These are phyloP conservation scores for Drosophila infuscata DNA, from an alignment of 2,888 invertebrate species.

Conservation along the genomic window DNA sequence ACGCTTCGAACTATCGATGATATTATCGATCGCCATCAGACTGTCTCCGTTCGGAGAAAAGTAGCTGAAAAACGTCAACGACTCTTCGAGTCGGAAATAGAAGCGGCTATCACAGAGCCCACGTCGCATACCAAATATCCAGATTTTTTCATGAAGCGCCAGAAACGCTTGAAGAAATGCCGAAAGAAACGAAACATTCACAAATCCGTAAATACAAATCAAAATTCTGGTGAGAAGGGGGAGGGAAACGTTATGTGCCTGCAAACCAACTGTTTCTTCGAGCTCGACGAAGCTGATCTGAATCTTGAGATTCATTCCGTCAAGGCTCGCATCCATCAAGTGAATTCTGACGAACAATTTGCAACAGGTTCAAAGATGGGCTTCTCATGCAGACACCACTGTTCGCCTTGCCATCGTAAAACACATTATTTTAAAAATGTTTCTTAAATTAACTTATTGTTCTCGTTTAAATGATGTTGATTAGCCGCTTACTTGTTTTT, in stretches of 20 bases:
- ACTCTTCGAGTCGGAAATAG: slow-evolving; percentile 57
- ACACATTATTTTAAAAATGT: slow-evolving; percentile 3
- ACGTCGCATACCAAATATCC: slow-evolving; percentile 9
- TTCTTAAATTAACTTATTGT: neutral
- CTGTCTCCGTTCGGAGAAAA: slow-evolving; percentile 24
- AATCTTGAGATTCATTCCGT: neutral
- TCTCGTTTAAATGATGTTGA: neutral
- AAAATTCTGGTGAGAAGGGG: neutral
- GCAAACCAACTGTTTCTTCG: slow-evolving; percentile 14
- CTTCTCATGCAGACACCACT: slow-evolving; percentile 3
- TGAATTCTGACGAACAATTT: slow-evolving; percentile 2
- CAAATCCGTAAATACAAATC: neutral
- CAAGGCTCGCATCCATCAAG: slow-evolving; percentile 25
- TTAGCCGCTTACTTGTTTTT: neutral
- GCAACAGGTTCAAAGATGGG: neutral
- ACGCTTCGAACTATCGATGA: slow-evolving; percentile 41
- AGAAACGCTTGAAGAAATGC: slow-evolving; percentile 3
- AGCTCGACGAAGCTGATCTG: neutral
- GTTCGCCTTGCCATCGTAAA: slow-evolving; percentile 16
- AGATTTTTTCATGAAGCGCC: slow-evolving; percentile 6
- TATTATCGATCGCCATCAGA: slow-evolving; percentile 50
- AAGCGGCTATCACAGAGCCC: slow-evolving; percentile 54
- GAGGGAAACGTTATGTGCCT: neutral
- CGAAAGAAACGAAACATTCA: neutral
- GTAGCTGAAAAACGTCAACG: slow-evolving; percentile 11